Evolutionary conservation across 2,113 vertebrate species (phyloP).

Genomic region (Ellobius talpinus): DNA sequence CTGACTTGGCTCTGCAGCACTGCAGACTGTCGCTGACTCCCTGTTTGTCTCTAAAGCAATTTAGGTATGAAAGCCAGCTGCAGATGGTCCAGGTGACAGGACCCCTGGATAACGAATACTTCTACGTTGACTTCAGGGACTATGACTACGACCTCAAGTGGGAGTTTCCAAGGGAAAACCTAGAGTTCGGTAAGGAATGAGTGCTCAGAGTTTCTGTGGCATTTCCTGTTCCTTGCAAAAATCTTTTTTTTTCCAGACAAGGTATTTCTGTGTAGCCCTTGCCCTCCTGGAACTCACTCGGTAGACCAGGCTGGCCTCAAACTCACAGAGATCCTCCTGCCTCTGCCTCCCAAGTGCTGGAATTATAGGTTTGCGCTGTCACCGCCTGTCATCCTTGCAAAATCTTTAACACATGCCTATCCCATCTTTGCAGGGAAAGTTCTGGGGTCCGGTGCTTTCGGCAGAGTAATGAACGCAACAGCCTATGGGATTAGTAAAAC

Average conservation of each 20-base stretch:
- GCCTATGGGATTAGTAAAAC: constrained; percentile 94
- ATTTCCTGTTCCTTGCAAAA: neutral
- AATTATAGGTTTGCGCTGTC: neutral
- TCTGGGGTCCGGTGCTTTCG: constrained; percentile 97
- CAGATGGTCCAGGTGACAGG: constrained; percentile 94
- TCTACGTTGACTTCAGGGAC: constrained; percentile 95
- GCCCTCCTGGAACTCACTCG: neutral
- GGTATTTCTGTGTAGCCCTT: neutral
- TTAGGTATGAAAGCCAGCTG: constrained; percentile 93
- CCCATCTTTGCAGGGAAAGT: constrained; percentile 89
- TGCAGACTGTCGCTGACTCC: neutral
- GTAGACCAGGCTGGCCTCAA: neutral
- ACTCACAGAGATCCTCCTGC: neutral
- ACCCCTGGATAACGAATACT: constrained; percentile 94
- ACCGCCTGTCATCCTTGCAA: neutral
- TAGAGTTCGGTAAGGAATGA: constrained; percentile 93
- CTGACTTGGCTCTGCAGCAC: neutral
- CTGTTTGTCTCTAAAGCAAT: constrained; percentile 88
- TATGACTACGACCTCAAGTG: constrained; percentile 93
- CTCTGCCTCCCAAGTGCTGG: neutral
- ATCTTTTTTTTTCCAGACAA: neutral
- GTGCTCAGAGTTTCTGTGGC: neutral
- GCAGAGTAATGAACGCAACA: constrained; percentile 95
- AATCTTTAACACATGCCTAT: neutral
- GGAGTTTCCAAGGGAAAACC: constrained; percentile 98